These are phyloP conservation scores for Limnephilus auricula DNA, from an alignment of 2,888 invertebrate genomes.

Conservation along the genomic window DNA sequence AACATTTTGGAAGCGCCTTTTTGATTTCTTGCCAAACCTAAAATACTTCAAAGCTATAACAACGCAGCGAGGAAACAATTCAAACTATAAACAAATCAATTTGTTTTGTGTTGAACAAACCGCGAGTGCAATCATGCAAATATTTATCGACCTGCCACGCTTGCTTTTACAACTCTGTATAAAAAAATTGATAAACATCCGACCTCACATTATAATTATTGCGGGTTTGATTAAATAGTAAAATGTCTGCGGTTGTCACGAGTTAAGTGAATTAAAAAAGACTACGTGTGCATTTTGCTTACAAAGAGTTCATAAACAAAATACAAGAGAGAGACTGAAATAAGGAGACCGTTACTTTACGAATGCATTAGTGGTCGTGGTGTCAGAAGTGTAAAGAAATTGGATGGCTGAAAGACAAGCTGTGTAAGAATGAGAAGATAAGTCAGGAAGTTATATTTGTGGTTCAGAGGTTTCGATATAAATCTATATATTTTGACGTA, in stretches of 20 bases:
- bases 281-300: background rate
- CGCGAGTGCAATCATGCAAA: constrained; percentile 43
- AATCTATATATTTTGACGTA: background rate
- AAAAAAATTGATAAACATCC: background rate
- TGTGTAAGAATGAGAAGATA: background rate
- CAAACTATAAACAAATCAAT: constrained; percentile 36
- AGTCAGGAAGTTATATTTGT: background rate
- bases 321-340: background rate
- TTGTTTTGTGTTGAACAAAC: constrained; percentile 24
- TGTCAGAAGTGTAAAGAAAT: background rate
- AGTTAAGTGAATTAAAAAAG: background rate
- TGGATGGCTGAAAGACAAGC: background rate
- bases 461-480: background rate
- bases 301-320: background rate
- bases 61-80: constrained; percentile 34
- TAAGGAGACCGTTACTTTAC: background rate
- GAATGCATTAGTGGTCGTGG: background rate
- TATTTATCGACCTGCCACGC: constrained; percentile 40
- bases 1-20: constrained; percentile 11
- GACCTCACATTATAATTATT: constrained; percentile 6
- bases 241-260: constrained; percentile 7
- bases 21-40: constrained; percentile 40
- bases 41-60: constrained; percentile 31
- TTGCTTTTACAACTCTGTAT: background rate
- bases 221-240: background rate